Conservation (phyloP, 2,797 vertebrate genomes). For the Salmo trutta region DNA sequence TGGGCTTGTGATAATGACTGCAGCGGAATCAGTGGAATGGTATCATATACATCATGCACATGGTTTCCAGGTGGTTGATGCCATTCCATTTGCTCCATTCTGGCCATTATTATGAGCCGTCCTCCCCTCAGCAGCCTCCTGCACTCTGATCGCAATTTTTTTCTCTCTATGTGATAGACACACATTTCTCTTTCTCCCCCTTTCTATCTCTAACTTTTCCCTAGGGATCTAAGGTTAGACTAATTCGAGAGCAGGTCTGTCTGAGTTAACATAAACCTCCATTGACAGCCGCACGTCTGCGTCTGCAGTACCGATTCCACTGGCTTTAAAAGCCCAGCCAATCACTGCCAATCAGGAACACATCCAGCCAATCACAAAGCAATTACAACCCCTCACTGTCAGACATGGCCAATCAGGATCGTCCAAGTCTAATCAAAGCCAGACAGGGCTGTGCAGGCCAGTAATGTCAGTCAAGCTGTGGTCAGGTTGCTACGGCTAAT, state of each 20-base stretch:
- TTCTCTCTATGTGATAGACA: not conserved
- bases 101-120: no score
- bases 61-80: no score
- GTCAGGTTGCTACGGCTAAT: not conserved
- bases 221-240: not conserved
- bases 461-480: constrained; percentile 1
- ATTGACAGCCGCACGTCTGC: not conserved
- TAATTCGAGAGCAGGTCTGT: not conserved
- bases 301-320: not conserved
- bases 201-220: not conserved
- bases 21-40: no score
- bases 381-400: not conserved
- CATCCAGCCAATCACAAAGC: not conserved
- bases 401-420: constrained; percentile 3
- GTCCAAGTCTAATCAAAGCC: not conserved
- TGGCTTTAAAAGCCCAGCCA: not conserved
- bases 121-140: no score
- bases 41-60: no score
- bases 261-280: not conserved
- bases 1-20: no score
- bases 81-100: no score
- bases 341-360: not conserved
- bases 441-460: not conserved
- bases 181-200: not conserved
- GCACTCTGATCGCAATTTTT: no score